A percentile compares a stretch with the other conserved stretches of the same genome.
phyloP scores from a whole-genome alignment of 2,888 invertebrate species.

The Diogma glabrata region DNA sequence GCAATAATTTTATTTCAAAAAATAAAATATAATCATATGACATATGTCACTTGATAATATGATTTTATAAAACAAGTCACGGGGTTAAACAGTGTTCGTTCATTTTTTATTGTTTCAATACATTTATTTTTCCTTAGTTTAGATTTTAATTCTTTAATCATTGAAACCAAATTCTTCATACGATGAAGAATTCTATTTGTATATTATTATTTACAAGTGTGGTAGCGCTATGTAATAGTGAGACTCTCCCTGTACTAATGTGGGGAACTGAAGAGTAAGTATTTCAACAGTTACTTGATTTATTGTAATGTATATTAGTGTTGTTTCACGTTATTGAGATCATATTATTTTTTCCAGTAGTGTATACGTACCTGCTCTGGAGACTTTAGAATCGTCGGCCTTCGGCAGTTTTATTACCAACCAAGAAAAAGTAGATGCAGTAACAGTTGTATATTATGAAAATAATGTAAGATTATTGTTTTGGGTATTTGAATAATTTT shows the following conservation, averaged over 20 bases:
- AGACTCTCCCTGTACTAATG: conserved; percentile 45
- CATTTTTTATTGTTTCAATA: neutral
- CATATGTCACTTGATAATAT: conserved; percentile 10
- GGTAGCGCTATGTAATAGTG: conserved; percentile 18
- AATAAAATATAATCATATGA: conserved; percentile 11
- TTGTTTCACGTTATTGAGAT: neutral
- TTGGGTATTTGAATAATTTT: no score
- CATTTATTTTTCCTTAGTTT: conserved; percentile 1
- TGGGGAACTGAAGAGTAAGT: conserved; percentile 37
- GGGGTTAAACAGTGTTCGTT: neutral
- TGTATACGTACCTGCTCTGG: neutral
- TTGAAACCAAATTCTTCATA: neutral
- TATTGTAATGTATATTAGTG: neutral
- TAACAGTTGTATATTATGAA: conserved; percentile 3
- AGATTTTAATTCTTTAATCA: neutral
- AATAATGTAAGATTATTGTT: conserved; percentile 4
- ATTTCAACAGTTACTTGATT: neutral
- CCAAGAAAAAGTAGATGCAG: neutral
- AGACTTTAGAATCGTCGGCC: neutral
- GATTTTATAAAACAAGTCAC: conserved; percentile 7
- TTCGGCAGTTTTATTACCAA: neutral
- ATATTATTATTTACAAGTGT: neutral
- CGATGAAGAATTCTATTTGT: neutral
- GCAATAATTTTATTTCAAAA: no score
- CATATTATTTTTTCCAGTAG: neutral